Percentiles rank a stretch among this genome's conserved stretches.
These are phyloP conservation scores for Tenebrosternarchus preto DNA, from an alignment of 2,113 vertebrate genomes.

Conservation along the genomic window DNA sequence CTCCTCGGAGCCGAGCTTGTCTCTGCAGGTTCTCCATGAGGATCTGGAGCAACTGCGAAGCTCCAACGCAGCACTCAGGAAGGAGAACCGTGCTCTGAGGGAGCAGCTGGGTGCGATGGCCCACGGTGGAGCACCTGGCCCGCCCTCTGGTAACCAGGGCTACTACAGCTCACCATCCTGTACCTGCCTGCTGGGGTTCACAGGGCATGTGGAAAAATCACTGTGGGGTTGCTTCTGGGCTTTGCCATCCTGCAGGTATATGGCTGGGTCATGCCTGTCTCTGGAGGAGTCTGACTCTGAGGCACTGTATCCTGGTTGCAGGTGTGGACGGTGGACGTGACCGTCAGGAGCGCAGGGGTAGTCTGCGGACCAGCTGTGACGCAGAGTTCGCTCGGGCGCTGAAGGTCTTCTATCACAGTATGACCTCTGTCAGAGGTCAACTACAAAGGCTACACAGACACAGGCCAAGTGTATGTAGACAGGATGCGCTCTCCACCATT, in stretches of 20 bases:
- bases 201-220: no score
- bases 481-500: not conserved
- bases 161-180: no score
- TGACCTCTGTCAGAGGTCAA: slow-evolving; percentile 77
- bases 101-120: slow-evolving; percentile 52
- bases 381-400: slow-evolving; percentile 83
- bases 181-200: no score
- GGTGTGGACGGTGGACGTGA: slow-evolving; percentile 56
- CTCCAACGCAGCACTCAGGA: slow-evolving; percentile 74
- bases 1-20: slow-evolving; percentile 66
- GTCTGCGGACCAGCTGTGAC: slow-evolving; percentile 72
- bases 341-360: slow-evolving; percentile 24
- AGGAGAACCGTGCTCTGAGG: slow-evolving; percentile 79
- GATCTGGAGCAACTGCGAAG: slow-evolving; percentile 78
- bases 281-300: no score
- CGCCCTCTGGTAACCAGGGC: no score
- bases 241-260: no score
- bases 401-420: slow-evolving; percentile 85
- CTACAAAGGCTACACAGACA: slow-evolving; percentile 77
- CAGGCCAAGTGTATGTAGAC: slow-evolving; percentile 74
- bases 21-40: slow-evolving; percentile 73
- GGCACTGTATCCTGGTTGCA: slow-evolving; percentile 27
- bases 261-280: no score
- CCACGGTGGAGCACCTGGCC: not conserved
- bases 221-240: no score